Percentiles rank a stretch among this genome's conserved stretches.
Evolutionary conservation across 2,888 invertebrate genomes (phyloP).

Genomic region (Apamea anceps): DNA sequence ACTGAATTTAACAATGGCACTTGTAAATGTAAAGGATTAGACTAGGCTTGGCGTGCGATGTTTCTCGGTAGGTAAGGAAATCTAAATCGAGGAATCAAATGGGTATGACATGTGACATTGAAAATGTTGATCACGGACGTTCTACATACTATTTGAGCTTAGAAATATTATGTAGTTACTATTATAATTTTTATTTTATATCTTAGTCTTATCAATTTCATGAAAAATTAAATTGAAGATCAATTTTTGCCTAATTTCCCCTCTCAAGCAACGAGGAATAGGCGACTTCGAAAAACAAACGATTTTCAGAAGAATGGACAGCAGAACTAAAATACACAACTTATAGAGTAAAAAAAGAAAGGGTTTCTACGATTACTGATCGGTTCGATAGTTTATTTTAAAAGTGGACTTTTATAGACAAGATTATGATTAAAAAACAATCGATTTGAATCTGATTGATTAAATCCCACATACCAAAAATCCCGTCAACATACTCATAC

Average conservation of each 20-base stretch:
- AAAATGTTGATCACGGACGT: neutral
- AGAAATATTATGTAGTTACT: too few relatives aligned
- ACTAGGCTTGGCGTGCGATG: neutral
- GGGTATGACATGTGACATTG: neutral
- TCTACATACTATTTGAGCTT: too few relatives aligned
- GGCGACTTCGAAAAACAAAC: neutral
- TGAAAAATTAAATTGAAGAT: neutral
- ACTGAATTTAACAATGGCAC: slow-evolving; percentile 24
- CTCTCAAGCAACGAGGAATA: neutral
- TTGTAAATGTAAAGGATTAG: slow-evolving; percentile 15
- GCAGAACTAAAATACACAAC: neutral
- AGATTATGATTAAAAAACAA: neutral
- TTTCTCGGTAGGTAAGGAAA: neutral
- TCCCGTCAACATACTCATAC: slow-evolving; percentile 35
- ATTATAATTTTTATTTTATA: too few relatives aligned
- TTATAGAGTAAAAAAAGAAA: neutral
- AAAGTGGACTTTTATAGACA: neutral
- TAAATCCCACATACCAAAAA: slow-evolving; percentile 24
- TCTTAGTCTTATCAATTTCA: neutral
- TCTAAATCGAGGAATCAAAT: neutral
- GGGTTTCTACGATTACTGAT: too few relatives aligned
- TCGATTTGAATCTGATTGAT: slow-evolving; percentile 9
- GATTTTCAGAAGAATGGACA: neutral
- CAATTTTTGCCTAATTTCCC: too few relatives aligned
- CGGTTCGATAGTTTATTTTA: neutral